Base-by-base conservation (phyloP, 2,888 invertebrate species). In the Acrobasis consociella region DNA sequence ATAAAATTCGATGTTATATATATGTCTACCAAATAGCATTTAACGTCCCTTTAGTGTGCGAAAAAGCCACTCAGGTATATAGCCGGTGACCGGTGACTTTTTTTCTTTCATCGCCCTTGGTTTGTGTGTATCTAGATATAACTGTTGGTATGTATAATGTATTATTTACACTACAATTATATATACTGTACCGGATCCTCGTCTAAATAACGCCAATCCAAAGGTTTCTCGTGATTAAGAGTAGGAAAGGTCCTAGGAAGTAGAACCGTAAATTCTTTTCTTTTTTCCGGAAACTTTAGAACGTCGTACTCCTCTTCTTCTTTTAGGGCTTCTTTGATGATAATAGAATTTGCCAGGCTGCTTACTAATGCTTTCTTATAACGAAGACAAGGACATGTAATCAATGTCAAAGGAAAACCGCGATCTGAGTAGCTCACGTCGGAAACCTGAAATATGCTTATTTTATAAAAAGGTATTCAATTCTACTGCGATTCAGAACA, bases 341-440 rank as follows among this genome's bases (percentile, higher is more conserved):
- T 1, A 0, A 73, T 70, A 2, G 82, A 79, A 1, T 67, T 70
- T 1, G 61, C 42, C 63, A 92, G 86, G 85, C 88, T 85, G 42
- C 80, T 67, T 0, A 83, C 71, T 51, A 92, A 63, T 37, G 84
- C 86, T 7, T 78, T 63, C 69, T 86, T 91, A 64, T 87, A 89
- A 49, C 73, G 71, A 9, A 77, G 31, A 71, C 89, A 89, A 1
- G 89, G 85, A 42, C 83, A 83, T 74, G 75, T 83, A 53, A 92
- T 73, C 7, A 91, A 60, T 2, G 89, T 89, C 61, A 92, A 58
- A 16, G 91, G 90, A 65, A 92, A 92, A 0, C 92, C 92, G 72
- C 89, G 80, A 1, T 86, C 85, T 0, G 67, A 61, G 7, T 79
- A 71, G 69, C 69, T 76, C 1, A 77, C 67, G 5, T 87, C 86